Evolutionary conservation across 2,113 vertebrate species (phyloP).

Genomic region (Eubucco bourcierii): DNA sequence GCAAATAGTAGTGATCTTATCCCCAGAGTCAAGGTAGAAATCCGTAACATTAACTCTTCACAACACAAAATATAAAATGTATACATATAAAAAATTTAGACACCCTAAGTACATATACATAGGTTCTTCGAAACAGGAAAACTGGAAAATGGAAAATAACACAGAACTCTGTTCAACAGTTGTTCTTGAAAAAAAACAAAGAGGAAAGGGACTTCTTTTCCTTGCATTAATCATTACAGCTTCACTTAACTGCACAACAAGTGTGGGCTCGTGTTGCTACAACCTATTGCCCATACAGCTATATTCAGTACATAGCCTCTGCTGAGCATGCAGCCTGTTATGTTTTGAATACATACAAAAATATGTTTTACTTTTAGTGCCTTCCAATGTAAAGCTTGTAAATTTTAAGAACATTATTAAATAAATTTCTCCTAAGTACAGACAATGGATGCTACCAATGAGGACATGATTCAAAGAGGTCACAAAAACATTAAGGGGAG

Average conservation of each 20-base stretch:
- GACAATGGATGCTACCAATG: neutral
- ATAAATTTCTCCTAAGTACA: neutral
- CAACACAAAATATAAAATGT: neutral
- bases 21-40: neutral
- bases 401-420: neutral
- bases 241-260: neutral
- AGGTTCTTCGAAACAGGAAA: neutral
- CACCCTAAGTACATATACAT: neutral
- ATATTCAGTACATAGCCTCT: neutral
- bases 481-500: neutral
- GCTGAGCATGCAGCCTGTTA: neutral
- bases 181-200: neutral
- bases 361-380: neutral
- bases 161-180: neutral
- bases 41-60: neutral
- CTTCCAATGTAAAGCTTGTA: neutral
- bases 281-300: neutral
- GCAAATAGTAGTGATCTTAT: neutral
- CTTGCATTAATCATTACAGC: neutral
- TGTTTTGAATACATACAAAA: neutral
- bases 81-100: too few species aligned
- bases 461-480: neutral
- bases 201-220: neutral
- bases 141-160: neutral
- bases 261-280: neutral